Conservation (phyloP, 2,797 vertebrate genomes). For the Bradypodion pumilum region DNA sequence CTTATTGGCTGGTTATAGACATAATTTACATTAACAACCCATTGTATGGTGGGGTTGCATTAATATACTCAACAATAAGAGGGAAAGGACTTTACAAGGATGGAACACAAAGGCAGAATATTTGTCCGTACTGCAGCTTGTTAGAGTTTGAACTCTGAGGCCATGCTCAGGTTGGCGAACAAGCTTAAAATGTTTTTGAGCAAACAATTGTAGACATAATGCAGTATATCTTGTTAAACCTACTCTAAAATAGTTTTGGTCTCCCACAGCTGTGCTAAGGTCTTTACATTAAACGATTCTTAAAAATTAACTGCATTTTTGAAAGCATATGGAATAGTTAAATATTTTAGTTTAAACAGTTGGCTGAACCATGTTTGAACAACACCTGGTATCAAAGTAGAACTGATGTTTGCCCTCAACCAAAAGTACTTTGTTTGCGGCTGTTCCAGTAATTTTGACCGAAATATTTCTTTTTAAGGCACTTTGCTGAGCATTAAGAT, state of each 20-base stretch:
- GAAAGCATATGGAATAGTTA: conserved; percentile 15
- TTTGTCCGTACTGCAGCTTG: background rate
- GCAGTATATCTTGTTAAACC: background rate
- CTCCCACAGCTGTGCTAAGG: too few relatives aligned
- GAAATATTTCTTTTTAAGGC: conserved; percentile 28
- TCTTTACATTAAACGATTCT: background rate
- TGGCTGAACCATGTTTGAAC: conserved; percentile 4
- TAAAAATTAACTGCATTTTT: conserved; percentile 8
- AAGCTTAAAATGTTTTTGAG: background rate
- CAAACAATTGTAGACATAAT: background rate
- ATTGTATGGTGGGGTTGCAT: too few relatives aligned
- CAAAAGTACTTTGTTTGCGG: conserved; percentile 43
- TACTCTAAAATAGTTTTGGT: background rate
- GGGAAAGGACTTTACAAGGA: background rate
- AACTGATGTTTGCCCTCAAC: conserved; percentile 36
- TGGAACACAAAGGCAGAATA: background rate
- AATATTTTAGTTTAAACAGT: conserved; percentile 16
- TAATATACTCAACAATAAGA: too few relatives aligned
- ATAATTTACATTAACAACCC: too few relatives aligned
- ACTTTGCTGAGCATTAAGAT: background rate
- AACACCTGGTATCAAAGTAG: conserved; percentile 17
- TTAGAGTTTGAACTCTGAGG: background rate
- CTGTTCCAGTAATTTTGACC: conserved; percentile 17
- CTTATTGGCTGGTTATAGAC: too few relatives aligned
- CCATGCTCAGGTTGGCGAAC: background rate